Conservation (phyloP, 2,797 vertebrate genomes). For the Microhierax caerulescens region DNA sequence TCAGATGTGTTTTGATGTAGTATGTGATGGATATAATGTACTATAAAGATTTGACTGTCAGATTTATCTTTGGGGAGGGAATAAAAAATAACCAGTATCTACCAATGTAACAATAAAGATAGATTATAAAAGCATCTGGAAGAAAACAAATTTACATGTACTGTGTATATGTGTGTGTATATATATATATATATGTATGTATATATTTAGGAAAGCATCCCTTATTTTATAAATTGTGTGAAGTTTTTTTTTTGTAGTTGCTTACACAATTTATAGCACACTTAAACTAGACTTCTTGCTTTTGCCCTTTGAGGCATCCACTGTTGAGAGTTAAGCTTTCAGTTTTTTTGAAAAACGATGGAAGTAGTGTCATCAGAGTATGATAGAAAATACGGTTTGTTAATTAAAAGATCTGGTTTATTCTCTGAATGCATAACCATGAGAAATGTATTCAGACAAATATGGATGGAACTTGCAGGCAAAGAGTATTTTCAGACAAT, state of each 20-base stretch:
- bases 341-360: background rate
- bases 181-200: too few relatives aligned
- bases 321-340: background rate
- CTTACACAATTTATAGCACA: background rate
- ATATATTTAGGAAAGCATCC: background rate
- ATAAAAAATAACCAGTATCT: background rate
- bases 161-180: rapidly evolving
- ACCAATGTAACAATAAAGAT: background rate
- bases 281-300: background rate
- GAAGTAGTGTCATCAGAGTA: background rate
- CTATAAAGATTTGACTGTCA: background rate
- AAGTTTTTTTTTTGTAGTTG: background rate
- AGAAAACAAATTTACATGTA: background rate
- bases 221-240: background rate
- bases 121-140: background rate
- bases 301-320: background rate
- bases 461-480: background rate
- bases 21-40: background rate
- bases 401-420: background rate
- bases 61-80: background rate
- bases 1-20: background rate
- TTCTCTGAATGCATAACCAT: background rate
- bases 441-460: background rate
- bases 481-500: background rate
- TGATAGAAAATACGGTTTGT: background rate